Conservation (phyloP, 2,888 invertebrate genomes). For the Himalopsyche kuldschensis region DNA sequence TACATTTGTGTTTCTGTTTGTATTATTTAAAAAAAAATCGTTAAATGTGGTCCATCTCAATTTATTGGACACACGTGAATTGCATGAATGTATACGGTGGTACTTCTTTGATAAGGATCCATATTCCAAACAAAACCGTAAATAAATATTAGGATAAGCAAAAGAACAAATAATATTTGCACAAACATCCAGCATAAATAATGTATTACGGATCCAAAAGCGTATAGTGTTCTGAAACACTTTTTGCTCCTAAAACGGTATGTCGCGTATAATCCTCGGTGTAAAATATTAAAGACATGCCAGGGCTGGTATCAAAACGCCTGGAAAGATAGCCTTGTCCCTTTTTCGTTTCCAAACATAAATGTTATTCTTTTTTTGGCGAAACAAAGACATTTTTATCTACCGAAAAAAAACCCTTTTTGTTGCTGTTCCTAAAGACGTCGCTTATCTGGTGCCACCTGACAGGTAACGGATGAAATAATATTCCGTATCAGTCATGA, state of each 20-base stretch:
- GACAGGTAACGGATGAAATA: background rate
- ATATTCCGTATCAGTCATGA: background rate
- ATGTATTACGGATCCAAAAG: slow-evolving; percentile 8
- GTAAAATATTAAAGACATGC: background rate
- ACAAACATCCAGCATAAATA: slow-evolving; percentile 12
- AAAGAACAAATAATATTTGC: slow-evolving; percentile 20
- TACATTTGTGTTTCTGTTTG: background rate
- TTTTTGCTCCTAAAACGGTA: background rate
- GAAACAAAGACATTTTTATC: background rate
- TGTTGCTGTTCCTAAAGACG: background rate
- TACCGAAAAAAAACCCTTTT: background rate
- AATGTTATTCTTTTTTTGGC: background rate
- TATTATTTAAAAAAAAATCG: background rate
- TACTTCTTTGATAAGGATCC: slow-evolving; percentile 9
- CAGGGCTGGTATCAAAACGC: background rate
- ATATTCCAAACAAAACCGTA: background rate
- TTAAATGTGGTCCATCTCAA: background rate
- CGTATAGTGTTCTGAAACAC: background rate
- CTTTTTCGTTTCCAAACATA: background rate
- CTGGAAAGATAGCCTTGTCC: background rate
- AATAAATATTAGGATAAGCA: slow-evolving; percentile 27
- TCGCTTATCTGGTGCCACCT: background rate
- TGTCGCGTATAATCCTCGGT: background rate
- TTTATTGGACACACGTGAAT: background rate
- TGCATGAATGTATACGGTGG: background rate